Conservation (phyloP, 2,113 vertebrate species). For the Micronycteris hirsuta region DNA sequence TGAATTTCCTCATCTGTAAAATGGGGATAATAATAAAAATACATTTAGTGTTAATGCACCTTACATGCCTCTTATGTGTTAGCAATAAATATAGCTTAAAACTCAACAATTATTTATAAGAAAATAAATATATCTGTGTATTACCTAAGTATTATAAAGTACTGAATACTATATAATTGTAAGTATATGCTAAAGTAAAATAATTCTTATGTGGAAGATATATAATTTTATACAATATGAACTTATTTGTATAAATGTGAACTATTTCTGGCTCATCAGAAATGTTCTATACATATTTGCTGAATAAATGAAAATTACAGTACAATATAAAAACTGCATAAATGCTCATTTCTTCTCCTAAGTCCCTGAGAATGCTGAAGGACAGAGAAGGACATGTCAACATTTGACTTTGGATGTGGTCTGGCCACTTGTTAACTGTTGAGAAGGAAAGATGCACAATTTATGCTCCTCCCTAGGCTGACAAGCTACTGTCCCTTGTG, state of each 20-base stretch:
- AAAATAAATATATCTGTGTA: neutral
- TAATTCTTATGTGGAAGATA: neutral
- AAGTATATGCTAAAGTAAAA: neutral
- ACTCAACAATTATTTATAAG: neutral
- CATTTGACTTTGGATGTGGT: neutral
- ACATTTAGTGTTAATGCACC: neutral
- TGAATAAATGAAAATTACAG: neutral
- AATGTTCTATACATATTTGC: neutral
- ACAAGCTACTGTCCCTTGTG: neutral
- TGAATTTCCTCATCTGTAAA: neutral
- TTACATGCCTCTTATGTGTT: neutral
- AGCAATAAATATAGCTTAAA: neutral
- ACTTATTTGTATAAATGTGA: neutral
- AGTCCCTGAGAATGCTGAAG: neutral
- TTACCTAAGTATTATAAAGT: neutral
- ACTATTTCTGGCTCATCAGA: neutral
- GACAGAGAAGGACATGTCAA: neutral
- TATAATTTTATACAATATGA: neutral
- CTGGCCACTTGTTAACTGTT: neutral
- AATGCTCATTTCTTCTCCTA: neutral
- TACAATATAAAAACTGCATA: neutral
- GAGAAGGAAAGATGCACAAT: neutral
- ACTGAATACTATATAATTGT: neutral
- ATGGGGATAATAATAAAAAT: neutral
- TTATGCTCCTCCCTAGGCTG: neutral